phyloP scores from a whole-genome alignment of 2,797 vertebrate species.

The Adrianichthys oophorus region DNA sequence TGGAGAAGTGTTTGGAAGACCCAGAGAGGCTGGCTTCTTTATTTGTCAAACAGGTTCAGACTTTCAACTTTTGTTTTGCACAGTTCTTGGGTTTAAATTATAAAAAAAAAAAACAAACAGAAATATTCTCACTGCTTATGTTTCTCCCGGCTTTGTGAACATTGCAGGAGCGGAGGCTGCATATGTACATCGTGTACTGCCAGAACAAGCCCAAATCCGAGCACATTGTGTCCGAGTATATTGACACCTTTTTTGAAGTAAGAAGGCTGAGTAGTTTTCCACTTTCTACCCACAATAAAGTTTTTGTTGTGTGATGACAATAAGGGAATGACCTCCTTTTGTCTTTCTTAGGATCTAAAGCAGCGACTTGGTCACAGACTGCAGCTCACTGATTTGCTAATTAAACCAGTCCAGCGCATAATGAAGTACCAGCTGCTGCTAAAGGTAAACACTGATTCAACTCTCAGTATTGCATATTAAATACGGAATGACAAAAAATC shows the following conservation, averaged over 20 bases:
- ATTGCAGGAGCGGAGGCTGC: slow-evolving; percentile 91
- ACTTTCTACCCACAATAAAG: background rate
- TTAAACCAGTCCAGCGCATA: slow-evolving; percentile 98
- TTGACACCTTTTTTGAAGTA: slow-evolving; percentile 98
- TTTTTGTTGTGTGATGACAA: background rate
- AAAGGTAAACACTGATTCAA: slow-evolving; percentile 81
- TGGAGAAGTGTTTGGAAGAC: slow-evolving; percentile 98
- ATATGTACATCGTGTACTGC: slow-evolving; percentile 99
- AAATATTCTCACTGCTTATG: background rate
- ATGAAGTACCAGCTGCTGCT: slow-evolving; percentile 98
- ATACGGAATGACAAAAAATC: too few species aligned
- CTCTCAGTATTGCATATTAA: background rate
- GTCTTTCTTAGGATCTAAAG: slow-evolving; percentile 88
- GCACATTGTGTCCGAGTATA: slow-evolving; percentile 98
- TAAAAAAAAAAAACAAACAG: background rate
- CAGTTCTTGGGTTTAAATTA: background rate
- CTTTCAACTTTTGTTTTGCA: background rate
- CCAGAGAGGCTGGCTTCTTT: slow-evolving; percentile 91
- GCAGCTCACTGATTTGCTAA: slow-evolving; percentile 94
- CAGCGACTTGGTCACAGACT: slow-evolving; percentile 93
- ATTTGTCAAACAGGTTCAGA: slow-evolving; percentile 93
- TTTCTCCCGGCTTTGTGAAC: slow-evolving; percentile 6
- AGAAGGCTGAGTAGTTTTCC: slow-evolving; percentile 48
- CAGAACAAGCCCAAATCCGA: slow-evolving; percentile 99
- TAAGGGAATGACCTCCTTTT: background rate